These are phyloP conservation scores for Brachyistius frenatus DNA, from an alignment of 2,113 vertebrate species.

Conservation along the genomic window DNA sequence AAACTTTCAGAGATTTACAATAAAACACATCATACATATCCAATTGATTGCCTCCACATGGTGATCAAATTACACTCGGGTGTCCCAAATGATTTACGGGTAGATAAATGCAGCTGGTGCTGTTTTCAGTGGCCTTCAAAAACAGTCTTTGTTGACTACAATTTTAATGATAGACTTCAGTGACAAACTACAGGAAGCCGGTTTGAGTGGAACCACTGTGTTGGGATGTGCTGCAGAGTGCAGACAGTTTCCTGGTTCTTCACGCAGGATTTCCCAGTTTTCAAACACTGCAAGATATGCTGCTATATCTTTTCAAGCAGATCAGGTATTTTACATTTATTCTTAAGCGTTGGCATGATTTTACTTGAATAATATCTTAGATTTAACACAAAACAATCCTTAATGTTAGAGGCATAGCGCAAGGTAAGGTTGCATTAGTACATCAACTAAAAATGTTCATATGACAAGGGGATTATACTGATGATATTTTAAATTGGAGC, in stretches of 20 bases:
- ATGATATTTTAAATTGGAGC: too few species aligned
- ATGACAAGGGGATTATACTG: too few species aligned
- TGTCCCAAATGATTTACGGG: not conserved
- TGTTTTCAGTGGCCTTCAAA: slow-evolving; percentile 4
- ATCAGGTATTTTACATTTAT: not conserved
- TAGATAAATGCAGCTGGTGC: too few species aligned
- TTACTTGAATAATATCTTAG: not conserved
- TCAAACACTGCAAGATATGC: not conserved
- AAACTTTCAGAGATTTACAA: not conserved
- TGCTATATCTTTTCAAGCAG: not conserved
- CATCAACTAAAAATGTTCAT: too few species aligned
- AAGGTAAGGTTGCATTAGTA: too few species aligned
- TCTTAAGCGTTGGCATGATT: not conserved
- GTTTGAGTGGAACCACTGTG: slow-evolving; percentile 41
- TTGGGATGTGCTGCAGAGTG: slow-evolving; percentile 24
- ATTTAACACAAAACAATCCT: not conserved
- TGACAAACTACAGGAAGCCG: slow-evolving; percentile 53
- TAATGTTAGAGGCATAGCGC: too few species aligned
- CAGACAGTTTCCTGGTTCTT: slow-evolving; percentile 47
- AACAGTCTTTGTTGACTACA: slow-evolving; percentile 19
- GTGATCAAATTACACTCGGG: not conserved
- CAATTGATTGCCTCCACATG: too few species aligned
- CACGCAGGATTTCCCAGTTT: not conserved
- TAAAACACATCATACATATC: not conserved
- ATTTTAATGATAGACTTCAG: slow-evolving; percentile 3